These are phyloP conservation scores for Paratrypauchen microcephalus DNA, from an alignment of 2,797 vertebrate genomes.

Conservation along the genomic window DNA sequence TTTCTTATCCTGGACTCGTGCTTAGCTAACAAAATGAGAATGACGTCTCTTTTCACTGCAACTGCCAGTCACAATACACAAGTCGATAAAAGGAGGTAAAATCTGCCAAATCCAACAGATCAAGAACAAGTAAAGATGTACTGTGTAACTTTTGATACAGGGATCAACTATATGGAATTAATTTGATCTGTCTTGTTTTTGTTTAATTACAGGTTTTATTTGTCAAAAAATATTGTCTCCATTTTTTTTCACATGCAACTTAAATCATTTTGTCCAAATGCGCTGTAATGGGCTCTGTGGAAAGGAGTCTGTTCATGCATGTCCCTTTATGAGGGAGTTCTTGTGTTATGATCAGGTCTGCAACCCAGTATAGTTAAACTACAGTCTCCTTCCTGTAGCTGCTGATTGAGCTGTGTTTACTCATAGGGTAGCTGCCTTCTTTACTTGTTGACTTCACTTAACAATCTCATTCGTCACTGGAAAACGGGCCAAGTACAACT, in stretches of 20 bases:
- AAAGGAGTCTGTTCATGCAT: conserved; percentile 17
- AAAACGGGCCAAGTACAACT: conserved; percentile 6
- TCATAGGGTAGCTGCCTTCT: conserved; percentile 10
- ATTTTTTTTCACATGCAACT: too few relatives aligned
- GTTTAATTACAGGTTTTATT: too few relatives aligned
- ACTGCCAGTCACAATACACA: conserved; percentile 58
- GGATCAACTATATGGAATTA: too few relatives aligned
- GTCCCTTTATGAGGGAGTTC: conserved; percentile 19
- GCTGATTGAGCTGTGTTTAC: conserved; percentile 17
- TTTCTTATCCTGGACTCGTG: conserved; percentile 56
- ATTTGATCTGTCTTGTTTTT: too few relatives aligned
- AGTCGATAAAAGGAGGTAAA: conserved; percentile 35
- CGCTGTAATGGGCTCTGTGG: neutral
- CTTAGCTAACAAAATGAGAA: conserved; percentile 59
- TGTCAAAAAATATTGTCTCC: too few relatives aligned
- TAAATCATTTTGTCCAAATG: conserved; percentile 2
- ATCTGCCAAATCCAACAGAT: neutral
- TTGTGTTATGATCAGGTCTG: conserved; percentile 1
- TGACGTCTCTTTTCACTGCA: conserved; percentile 39
- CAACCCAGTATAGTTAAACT: neutral
- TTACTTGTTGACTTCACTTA: conserved; percentile 7
- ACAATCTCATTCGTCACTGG: conserved; percentile 5
- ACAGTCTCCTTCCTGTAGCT: conserved; percentile 7
- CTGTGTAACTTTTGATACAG: too few relatives aligned
- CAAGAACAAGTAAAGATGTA: too few relatives aligned